Evolutionary conservation across 2,113 vertebrate genomes (phyloP), one percentile per base, ranked within the genome.

Genomic region (Platichthys flesus): DNA sequence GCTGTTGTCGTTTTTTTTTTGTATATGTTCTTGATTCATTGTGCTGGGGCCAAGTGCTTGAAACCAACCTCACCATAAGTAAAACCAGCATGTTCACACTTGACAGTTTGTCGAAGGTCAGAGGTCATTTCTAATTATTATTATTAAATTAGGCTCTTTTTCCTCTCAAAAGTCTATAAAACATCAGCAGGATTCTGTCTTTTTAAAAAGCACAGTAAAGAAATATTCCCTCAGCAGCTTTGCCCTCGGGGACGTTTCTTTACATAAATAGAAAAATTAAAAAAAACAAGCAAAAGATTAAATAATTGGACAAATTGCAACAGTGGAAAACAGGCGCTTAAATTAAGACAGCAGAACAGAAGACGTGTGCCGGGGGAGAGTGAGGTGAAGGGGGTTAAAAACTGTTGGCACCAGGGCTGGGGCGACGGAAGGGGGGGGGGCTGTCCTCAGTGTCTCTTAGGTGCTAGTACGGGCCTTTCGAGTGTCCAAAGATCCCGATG

Each of bases 401-500:
- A 82, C 76, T 84, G 83, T 85, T 91, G 92, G 92, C 90, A 90
- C 69, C 10, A 51, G 76, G 83, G 49, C 40, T 62, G 73, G 69
- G 70, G 37, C 24, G 24, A 24, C 24, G 2, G 9, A 23, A 23
- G 24, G 21, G 35, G 2, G 3, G 63, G 23, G 5, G 9, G 51
- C 57, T 70, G 55, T 87, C 84, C 84, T 84, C 82, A 82, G 78
- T 71, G 82, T 70, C 73, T 75, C 75, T 87, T 68, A 74, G 68
- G 70, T 67, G 73, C 89, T 96, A 98, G 93, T 96, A 97, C 55
- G 96, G 91, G 72, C 95, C 93, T 93, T 98, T 99, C 20, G 95
- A 92, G 94, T 97, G 96, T 92, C 97, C 96, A 67, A 99, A 99
- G 88, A 97, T 94, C 88, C 96, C 98, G 83, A 99, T 96, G 75